phyloP scores from a whole-genome alignment of 2,888 invertebrate genomes.

The Unio delphinus region DNA sequence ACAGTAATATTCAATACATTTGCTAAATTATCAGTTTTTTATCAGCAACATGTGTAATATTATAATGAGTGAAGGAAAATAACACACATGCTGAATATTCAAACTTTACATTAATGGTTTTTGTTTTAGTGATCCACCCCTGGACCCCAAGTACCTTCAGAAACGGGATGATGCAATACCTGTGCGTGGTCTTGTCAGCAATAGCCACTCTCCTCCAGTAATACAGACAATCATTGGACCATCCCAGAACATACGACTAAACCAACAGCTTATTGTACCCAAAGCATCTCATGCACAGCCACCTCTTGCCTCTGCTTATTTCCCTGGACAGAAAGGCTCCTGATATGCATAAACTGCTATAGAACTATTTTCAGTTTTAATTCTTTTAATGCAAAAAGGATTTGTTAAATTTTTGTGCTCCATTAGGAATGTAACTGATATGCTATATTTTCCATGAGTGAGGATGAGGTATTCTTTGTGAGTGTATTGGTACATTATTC shows the following conservation, averaged over 20 bases:
- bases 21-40: too few species aligned
- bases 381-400: too few species aligned
- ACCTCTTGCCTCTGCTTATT: constrained; percentile 64
- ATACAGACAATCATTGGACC: constrained; percentile 29
- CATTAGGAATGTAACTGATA: too few species aligned
- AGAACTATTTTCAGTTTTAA: too few species aligned
- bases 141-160: constrained; percentile 64
- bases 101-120: constrained; percentile 1
- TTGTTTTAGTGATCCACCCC: constrained; percentile 60
- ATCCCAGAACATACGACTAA: constrained; percentile 39
- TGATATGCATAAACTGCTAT: constrained; percentile 18
- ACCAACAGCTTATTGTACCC: constrained; percentile 51
- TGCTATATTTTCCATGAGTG: too few species aligned
- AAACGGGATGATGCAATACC: constrained; percentile 61
- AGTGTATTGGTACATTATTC: too few species aligned
- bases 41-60: background rate
- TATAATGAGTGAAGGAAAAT: background rate
- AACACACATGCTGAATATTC: too few species aligned
- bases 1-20: too few species aligned
- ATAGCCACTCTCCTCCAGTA: constrained; percentile 40
- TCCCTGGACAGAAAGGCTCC: constrained; percentile 58
- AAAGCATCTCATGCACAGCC: constrained; percentile 48
- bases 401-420: too few species aligned
- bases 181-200: constrained; percentile 41
- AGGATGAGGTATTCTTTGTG: too few species aligned